Evolutionary conservation across 92 coral and sea anemone species (phyloP).

Genomic region (Muricea muricata): DNA sequence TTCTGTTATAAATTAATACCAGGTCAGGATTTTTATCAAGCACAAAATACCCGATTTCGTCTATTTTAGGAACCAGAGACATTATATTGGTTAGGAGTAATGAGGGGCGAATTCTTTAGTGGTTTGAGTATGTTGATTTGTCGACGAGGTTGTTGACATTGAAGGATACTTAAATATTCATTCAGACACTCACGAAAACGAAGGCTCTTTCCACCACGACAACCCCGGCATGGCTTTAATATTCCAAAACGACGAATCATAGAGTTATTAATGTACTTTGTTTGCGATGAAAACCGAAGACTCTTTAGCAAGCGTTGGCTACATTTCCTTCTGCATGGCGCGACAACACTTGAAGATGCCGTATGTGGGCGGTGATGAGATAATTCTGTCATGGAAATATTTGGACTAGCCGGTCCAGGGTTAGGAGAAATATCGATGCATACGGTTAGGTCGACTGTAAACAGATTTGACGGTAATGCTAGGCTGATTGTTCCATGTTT

Average conservation of each 20-base stretch:
- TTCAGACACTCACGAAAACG: background rate
- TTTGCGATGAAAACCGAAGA: background rate
- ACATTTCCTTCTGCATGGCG: background rate
- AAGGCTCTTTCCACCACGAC: background rate
- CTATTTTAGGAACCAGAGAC: too few species aligned
- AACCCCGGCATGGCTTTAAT: background rate
- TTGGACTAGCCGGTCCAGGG: background rate
- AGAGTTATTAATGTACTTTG: background rate
- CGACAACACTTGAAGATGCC: background rate
- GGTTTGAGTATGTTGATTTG: background rate
- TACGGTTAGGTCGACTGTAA: background rate
- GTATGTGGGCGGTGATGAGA: background rate
- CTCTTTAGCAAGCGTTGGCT: background rate
- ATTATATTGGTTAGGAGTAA: background rate
- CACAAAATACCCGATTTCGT: background rate
- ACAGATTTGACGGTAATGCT: background rate
- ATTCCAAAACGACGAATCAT: background rate
- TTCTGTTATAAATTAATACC: constrained; percentile 12
- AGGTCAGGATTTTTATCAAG: background rate
- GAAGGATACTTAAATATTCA: background rate
- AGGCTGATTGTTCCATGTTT: background rate
- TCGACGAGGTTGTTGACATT: background rate
- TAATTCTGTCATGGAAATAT: background rate
- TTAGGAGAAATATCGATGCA: background rate
- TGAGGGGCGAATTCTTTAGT: background rate